Conservation (phyloP, 2,888 invertebrate genomes). For the Thereva nobilitata region DNA sequence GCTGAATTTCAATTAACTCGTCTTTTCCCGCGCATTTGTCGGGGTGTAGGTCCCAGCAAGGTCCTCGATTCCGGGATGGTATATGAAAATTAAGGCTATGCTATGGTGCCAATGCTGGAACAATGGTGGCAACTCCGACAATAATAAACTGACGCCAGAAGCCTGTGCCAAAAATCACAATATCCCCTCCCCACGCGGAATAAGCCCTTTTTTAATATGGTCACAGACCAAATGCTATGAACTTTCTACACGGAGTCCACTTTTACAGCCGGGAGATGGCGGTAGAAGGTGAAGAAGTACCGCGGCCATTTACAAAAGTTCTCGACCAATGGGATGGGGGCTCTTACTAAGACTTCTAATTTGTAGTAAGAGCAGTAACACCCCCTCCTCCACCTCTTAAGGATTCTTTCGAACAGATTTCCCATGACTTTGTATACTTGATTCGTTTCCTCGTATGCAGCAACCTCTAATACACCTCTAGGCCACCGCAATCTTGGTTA, state of each 20-base stretch:
- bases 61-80: neutral
- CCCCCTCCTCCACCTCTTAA: neutral
- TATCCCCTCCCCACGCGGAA: neutral
- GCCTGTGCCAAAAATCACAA: too few species aligned
- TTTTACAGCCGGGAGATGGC: neutral
- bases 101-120: slow-evolving; percentile 16
- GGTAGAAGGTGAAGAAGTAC: neutral
- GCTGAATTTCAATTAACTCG: slow-evolving; percentile 27
- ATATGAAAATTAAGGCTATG: slow-evolving; percentile 26
- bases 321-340: slow-evolving; percentile 5
- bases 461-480: neutral
- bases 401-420: too few species aligned
- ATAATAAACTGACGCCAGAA: neutral
- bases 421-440: too few species aligned
- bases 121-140: slow-evolving; percentile 8
- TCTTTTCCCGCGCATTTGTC: neutral
- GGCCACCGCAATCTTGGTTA: neutral
- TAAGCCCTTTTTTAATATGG: slow-evolving; percentile 7
- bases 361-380: slow-evolving; percentile 2
- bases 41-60: neutral
- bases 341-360: slow-evolving; percentile 8
- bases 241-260: neutral
- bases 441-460: slow-evolving; percentile 11
- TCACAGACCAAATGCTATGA: neutral
- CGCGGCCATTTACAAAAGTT: neutral